phyloP scores from a whole-genome alignment of 2,888 invertebrate species.

The Epistrophe grossulariae region DNA sequence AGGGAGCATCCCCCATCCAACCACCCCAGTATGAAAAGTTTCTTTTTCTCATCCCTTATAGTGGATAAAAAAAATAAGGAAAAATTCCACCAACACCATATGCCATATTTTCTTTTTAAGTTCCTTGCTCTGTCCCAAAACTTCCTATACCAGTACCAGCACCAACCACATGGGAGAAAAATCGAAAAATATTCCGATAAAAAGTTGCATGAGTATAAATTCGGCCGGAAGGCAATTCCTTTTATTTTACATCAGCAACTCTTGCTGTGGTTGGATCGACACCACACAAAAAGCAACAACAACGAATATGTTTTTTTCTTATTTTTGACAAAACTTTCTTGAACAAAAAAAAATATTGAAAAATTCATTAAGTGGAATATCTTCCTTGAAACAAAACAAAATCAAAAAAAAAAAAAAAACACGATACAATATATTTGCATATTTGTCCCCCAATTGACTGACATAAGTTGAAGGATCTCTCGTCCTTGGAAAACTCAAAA shows the following conservation, averaged over 20 bases:
- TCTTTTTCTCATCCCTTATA: conserved; percentile 33
- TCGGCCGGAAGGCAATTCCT: conserved; percentile 49
- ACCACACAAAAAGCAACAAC: neutral
- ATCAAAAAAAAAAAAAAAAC: neutral
- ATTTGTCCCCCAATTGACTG: conserved; percentile 29
- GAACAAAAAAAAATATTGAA: conserved; percentile 4
- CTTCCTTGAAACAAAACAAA: conserved; percentile 13
- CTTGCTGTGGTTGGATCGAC: conserved; percentile 14
- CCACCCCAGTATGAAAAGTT: conserved; percentile 37
- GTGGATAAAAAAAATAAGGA: conserved; percentile 13
- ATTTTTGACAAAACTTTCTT: conserved; percentile 26
- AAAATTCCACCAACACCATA: conserved; percentile 43
- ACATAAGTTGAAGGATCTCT: conserved; percentile 52
- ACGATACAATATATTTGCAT: conserved; percentile 58
- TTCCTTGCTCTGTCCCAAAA: neutral
- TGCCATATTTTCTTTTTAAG: conserved; percentile 44
- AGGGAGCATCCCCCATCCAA: neutral
- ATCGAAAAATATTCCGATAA: conserved; percentile 68
- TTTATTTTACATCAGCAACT: conserved; percentile 41
- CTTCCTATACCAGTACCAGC: neutral
- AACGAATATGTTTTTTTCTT: conserved; percentile 8
- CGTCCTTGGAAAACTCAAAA: conserved; percentile 40
- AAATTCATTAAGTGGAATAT: conserved; percentile 42
- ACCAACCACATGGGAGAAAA: conserved; percentile 41
- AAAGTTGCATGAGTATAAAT: conserved; percentile 53